Conservation (phyloP, 2,113 vertebrate genomes). For the Dromaius novaehollandiae region DNA sequence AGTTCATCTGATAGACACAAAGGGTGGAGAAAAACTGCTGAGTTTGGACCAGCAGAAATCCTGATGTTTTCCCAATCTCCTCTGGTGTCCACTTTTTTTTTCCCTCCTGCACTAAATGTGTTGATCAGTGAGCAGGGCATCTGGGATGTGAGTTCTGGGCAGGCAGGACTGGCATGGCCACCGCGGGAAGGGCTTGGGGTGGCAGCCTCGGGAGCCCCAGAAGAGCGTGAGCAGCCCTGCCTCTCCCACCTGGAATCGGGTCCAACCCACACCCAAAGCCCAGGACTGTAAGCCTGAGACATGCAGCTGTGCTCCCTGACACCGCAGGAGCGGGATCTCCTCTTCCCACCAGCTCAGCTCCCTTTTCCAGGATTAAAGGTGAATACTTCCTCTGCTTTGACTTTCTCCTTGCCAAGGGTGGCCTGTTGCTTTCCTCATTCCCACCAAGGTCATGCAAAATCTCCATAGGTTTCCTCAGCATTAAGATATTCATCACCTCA, state of each 20-base stretch:
- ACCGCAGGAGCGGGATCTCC: not conserved
- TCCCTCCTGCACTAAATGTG: not conserved
- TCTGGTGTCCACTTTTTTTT: not conserved
- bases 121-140: not conserved
- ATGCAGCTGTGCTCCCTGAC: not conserved
- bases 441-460: not conserved
- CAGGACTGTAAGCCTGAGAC: not conserved
- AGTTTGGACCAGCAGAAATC: not conserved
- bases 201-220: fast-evolving
- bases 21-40: not conserved
- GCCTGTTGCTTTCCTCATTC: not conserved
- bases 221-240: not conserved
- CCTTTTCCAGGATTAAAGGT: not conserved
- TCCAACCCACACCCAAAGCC: not conserved
- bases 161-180: not conserved
- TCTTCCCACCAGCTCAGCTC: not conserved
- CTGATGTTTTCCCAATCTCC: not conserved
- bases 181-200: fast-evolving
- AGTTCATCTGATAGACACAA: not conserved
- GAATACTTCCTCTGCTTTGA: not conserved
- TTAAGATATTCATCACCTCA: conserved; percentile 1
- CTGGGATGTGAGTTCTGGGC: too few relatives aligned
- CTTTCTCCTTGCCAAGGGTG: not conserved
- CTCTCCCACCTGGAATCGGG: not conserved
- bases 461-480: not conserved